Base-by-base conservation (phyloP, 2,888 invertebrate genomes). In the Helobdella robusta region DNA sequence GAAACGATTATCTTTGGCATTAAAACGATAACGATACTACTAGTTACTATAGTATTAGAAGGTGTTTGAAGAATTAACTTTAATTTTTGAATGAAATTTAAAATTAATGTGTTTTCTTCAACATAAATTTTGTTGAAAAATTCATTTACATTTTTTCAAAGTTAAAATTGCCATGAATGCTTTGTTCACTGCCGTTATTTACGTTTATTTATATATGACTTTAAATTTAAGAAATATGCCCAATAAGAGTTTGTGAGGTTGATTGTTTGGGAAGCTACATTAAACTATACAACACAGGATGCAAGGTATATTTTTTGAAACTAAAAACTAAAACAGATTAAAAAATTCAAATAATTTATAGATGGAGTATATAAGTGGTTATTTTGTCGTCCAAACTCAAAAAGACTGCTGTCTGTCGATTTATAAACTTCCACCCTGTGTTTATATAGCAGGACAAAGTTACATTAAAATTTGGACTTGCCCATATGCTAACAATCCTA, bases 361-460 rank as follows among this genome's bases (percentile, higher is more conserved):
- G 61, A 61, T 61, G 61, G 61, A 61, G 25, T 61, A 61, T 32
- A 61, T 61, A 1, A 61, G 61, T 32, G 61, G 61, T 4, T 61
- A 61, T 32, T 61, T 61, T 46, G 28, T 61, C 6, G 61, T 61
- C n/a, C 61, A 61, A 28, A 61, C 61, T 15, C 61, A 61, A 25
- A 61, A 46, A n/a, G 61, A 61, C 46, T 61, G 61, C 28, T 61
- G 61, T 44, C 28, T 61, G 28, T 36, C 36, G 6, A 61, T 61
- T 1, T 61, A 44, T 28, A 61, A 61, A 46, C 40, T 61, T 23
- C 61, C 61, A 4, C 61, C 61, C 15, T 61, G 61, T 30, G 61
- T 61, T n/a, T 61, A 61, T 32, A 20, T 61, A n/a, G 34, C 61
- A n/a, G 61, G 61, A 5, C 61, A 61, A 30, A 25, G 36, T 15